Evolutionary conservation across 2,113 vertebrate species (phyloP).

Genomic region (Nannobrachium achirus): DNA sequence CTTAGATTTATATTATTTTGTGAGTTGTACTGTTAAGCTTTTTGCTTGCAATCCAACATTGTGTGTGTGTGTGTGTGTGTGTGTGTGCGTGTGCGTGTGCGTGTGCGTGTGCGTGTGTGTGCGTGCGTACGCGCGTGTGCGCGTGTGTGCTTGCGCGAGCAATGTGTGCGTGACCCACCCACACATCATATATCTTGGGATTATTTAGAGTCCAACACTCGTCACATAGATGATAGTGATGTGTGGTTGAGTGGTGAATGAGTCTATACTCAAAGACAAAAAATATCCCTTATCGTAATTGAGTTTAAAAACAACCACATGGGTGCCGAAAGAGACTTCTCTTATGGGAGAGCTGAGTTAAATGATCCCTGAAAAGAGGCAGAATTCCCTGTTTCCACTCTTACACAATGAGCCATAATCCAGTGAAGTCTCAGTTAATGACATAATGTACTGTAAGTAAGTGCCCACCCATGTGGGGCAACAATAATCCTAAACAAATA

Average conservation of each 20-base stretch:
- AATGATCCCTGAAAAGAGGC: background rate
- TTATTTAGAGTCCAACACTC: too few relatives aligned
- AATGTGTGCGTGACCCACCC: background rate
- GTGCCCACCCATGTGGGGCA: constrained; percentile 1
- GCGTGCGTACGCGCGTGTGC: background rate
- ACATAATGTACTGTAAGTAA: too few relatives aligned
- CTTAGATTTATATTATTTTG: too few relatives aligned
- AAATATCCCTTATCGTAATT: too few relatives aligned
- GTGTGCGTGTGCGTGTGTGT: background rate
- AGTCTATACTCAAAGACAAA: too few relatives aligned
- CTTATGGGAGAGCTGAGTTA: background rate
- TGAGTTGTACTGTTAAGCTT: too few relatives aligned
- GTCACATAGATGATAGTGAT: too few relatives aligned
- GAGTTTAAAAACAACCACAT: too few relatives aligned
- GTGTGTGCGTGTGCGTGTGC: background rate
- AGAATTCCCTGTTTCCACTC: background rate
- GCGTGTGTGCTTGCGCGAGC: background rate
- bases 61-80: background rate
- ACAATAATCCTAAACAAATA: background rate
- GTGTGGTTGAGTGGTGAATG: too few relatives aligned
- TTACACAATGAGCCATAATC: constrained; percentile 11
- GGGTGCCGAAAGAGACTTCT: background rate
- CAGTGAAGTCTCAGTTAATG: background rate
- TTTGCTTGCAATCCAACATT: too few relatives aligned
- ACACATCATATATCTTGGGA: too few relatives aligned